Evolutionary conservation across 30 jellyfish, hydroid and myxozoan species (phyloP).

Genomic region (Aurelia aurita): DNA sequence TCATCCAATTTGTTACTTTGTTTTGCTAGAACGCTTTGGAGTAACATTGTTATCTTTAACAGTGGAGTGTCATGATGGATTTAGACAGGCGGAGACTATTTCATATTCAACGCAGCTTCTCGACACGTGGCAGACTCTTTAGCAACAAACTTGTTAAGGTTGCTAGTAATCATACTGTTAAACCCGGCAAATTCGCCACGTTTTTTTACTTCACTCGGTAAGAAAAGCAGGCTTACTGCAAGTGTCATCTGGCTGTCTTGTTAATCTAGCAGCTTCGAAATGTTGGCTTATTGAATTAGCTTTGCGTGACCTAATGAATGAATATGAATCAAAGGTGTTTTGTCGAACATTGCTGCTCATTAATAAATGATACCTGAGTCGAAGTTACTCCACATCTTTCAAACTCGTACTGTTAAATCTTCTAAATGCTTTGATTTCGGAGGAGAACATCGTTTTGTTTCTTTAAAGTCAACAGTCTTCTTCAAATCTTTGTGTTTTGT

Average conservation of each 20-base stretch:
- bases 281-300: constrained; percentile 30
- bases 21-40: too few relatives aligned
- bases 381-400: neutral
- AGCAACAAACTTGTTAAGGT: too few relatives aligned
- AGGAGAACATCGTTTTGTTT: neutral
- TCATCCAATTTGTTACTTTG: too few relatives aligned
- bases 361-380: constrained; percentile 28
- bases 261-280: neutral
- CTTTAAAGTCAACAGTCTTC: neutral
- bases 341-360: constrained; percentile 22
- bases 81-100: too few relatives aligned
- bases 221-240: constrained; percentile 13
- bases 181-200: too few relatives aligned
- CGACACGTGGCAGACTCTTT: too few relatives aligned
- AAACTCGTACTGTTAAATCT: neutral
- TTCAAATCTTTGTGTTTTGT: neutral
- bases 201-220: too few relatives aligned
- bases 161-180: too few relatives aligned
- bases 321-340: constrained; percentile 6
- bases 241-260: constrained; percentile 26
- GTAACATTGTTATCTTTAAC: too few relatives aligned
- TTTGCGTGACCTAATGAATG: constrained; percentile 63
- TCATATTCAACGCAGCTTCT: too few relatives aligned
- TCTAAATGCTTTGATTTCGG: neutral
- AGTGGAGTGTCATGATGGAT: too few relatives aligned